Percentiles rank a stretch among this genome's conserved stretches.
Evolutionary conservation across 1,140 invertebrate species (phyloP).

Genomic region (Tetraneura akinire): DNA sequence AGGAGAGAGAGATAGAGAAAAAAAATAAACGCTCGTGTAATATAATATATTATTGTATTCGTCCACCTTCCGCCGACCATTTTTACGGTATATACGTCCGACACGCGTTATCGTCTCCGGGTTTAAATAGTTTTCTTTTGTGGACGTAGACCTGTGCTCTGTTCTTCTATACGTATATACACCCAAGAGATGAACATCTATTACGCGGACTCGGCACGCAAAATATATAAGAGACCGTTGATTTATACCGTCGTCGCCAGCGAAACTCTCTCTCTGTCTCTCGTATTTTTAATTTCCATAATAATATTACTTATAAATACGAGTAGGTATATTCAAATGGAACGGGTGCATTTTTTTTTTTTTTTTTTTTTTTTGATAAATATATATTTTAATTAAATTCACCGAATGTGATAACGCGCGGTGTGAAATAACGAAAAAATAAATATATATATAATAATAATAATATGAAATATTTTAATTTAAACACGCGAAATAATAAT

Average conservation of each 20-base stretch:
- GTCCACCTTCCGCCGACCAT: no score
- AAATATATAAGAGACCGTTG: neutral
- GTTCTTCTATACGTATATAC: no score
- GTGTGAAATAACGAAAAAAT: neutral
- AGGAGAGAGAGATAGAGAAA: neutral
- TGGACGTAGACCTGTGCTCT: neutral
- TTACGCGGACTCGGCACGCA: no score
- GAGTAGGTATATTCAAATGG: no score
- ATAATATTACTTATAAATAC: neutral
- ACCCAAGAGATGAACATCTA: constrained; percentile 34
- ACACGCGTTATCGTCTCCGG: constrained; percentile 16
- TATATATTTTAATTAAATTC: constrained; percentile 40
- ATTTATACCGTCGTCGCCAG: constrained; percentile 21
- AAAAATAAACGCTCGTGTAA: neutral
- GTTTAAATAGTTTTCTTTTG: constrained; percentile 36
- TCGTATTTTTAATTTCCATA: constrained; percentile 19
- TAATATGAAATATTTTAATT: no score
- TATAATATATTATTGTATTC: neutral
- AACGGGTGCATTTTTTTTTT: no score
- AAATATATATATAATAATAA: no score
- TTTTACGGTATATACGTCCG: no score
- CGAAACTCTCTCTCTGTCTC: no score
- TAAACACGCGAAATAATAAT: neutral
- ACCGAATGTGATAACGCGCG: constrained; percentile 14
- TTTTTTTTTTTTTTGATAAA: no score